Evolutionary conservation across 2,888 invertebrate genomes (phyloP).

Genomic region (Trypoxylon attenuatum): DNA sequence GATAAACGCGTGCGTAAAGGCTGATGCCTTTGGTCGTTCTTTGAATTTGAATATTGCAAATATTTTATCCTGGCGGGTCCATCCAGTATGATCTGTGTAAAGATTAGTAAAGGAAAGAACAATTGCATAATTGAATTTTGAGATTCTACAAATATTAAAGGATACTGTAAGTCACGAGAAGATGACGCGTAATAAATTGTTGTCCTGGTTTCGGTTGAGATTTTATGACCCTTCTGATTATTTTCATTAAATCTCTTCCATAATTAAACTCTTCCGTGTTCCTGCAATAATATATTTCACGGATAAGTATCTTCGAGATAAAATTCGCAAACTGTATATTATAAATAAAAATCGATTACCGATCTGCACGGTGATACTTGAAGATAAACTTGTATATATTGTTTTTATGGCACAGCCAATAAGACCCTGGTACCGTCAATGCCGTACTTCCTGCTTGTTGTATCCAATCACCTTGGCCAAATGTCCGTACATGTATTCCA

Average conservation of each 20-base stretch:
- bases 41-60: constrained; percentile 68
- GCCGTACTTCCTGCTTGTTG: constrained; percentile 59
- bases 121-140: constrained; percentile 20
- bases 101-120: neutral
- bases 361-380: constrained; percentile 63
- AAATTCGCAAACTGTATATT: neutral
- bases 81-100: constrained; percentile 61
- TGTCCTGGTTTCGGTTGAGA: constrained; percentile 66
- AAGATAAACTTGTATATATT: constrained; percentile 71
- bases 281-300: constrained; percentile 47
- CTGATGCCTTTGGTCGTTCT: constrained; percentile 57
- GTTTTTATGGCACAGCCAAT: constrained; percentile 70
- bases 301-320: neutral
- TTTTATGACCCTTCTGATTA: constrained; percentile 69
- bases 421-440: constrained; percentile 70
- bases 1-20: constrained; percentile 66
- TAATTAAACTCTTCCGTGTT: constrained; percentile 57
- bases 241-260: constrained; percentile 69
- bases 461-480: constrained; percentile 68
- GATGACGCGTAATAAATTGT: constrained; percentile 67
- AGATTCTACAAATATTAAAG: constrained; percentile 46
- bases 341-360: constrained; percentile 45
- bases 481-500: constrained; percentile 72
- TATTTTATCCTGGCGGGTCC: constrained; percentile 71
- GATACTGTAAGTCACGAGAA: constrained; percentile 70